phyloP scores from a whole-genome alignment of 2,113 vertebrate species.

The Sylvietta virens region DNA sequence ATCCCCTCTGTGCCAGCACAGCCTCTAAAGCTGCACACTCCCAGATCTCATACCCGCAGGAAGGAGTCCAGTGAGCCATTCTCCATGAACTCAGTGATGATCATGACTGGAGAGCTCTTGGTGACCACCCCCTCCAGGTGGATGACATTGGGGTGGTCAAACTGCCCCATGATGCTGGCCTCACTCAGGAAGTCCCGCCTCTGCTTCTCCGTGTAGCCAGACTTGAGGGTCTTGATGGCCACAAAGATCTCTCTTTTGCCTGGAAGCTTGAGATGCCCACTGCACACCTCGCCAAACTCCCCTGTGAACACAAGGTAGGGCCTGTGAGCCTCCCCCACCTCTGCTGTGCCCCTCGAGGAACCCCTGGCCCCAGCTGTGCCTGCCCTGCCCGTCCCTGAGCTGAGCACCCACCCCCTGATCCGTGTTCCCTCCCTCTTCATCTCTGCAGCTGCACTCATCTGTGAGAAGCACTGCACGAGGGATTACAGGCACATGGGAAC shows the following conservation, averaged over 20 bases:
- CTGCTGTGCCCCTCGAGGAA: neutral
- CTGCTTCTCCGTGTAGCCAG: constrained; percentile 96
- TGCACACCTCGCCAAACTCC: constrained; percentile 96
- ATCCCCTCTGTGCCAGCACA: neutral
- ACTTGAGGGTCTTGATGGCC: constrained; percentile 96
- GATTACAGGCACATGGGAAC: neutral
- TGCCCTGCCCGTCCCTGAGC: neutral
- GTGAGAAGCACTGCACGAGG: neutral
- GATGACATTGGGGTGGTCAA: constrained; percentile 96
- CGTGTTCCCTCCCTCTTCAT: neutral
- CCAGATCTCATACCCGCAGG: constrained; percentile 79
- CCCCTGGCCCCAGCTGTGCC: neutral
- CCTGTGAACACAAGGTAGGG: constrained; percentile 65
- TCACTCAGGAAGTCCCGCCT: constrained; percentile 93
- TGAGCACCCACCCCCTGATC: neutral
- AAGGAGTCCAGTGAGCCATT: constrained; percentile 95
- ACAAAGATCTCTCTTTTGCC: constrained; percentile 97
- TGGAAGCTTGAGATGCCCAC: constrained; percentile 90
- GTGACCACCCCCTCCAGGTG: constrained; percentile 94
- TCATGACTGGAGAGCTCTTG: constrained; percentile 94
- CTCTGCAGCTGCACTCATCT: neutral
- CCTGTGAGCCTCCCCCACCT: neutral
- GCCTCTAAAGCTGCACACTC: neutral
- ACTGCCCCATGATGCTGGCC: constrained; percentile 98
- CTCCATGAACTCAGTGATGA: constrained; percentile 98